Conservation (phyloP, 1,140 invertebrate genomes). For the Philopotamus ludificatus region DNA sequence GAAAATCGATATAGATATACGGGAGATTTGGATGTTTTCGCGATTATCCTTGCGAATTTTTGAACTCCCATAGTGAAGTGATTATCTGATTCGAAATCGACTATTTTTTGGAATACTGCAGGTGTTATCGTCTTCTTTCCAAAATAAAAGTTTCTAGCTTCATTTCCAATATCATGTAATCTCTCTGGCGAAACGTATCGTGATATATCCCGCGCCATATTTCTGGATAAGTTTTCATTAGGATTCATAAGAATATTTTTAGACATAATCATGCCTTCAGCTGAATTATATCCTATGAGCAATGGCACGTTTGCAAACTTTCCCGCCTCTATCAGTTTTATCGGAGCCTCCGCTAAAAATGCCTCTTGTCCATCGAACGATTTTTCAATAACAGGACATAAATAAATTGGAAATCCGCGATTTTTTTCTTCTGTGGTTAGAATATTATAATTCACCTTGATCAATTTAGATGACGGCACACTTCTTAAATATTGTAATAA, state of each 20-base stretch:
- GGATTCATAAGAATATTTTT: slow-evolving; percentile 44
- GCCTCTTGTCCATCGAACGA: slow-evolving; percentile 45
- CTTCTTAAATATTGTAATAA: slow-evolving; percentile 52
- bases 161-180: slow-evolving; percentile 46
- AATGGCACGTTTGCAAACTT: slow-evolving; percentile 58
- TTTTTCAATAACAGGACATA: slow-evolving; percentile 53
- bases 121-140: slow-evolving; percentile 46
- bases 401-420: slow-evolving; percentile 48
- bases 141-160: slow-evolving; percentile 55
- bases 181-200: slow-evolving; percentile 41
- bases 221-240: slow-evolving; percentile 45
- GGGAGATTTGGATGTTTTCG: slow-evolving; percentile 40
- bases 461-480: slow-evolving; percentile 48
- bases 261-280: slow-evolving; percentile 57
- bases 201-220: slow-evolving; percentile 48
- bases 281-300: slow-evolving; percentile 61
- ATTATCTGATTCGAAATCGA: slow-evolving; percentile 49
- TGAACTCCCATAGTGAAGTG: slow-evolving; percentile 50
- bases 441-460: slow-evolving; percentile 44
- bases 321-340: slow-evolving; percentile 47
- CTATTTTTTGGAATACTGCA: slow-evolving; percentile 38
- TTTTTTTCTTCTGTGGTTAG: slow-evolving; percentile 49
- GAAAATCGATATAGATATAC: slow-evolving; percentile 57
- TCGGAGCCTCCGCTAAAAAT: slow-evolving; percentile 49
- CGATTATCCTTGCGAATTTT: slow-evolving; percentile 50